Base-by-base conservation (phyloP, 2,113 vertebrate species). In the Crotophaga sulcirostris region DNA sequence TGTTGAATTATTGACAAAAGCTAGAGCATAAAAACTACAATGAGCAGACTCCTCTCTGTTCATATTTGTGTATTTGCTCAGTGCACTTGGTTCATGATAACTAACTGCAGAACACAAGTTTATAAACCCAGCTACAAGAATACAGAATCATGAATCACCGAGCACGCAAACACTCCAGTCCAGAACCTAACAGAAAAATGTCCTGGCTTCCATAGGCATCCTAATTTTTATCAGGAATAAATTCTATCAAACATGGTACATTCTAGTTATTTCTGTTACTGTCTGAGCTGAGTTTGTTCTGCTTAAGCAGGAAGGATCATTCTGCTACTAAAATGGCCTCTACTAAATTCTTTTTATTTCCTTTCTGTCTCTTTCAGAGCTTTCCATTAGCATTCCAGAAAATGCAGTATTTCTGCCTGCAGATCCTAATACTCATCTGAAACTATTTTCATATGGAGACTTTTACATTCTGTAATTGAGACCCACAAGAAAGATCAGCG, bases 401-500 rank as follows among this genome's bases (percentile, higher is more conserved):
- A 42, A 55, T 40, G 42, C 9, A 88, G 58, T 7, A 36, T 11
- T 28, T 49, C 54, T 24, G 26, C 25, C 60, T 9, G 36, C 51
- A 90, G 72, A 68, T 12, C 4, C 47, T 17, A 70, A 24, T 34
- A 52, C 10, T 26, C 55, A 24, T 4, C 36, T 2, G 45, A 11
- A 77, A 62, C 19, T 67, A 74, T 56, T 81, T 64, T 42, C n/a
- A 62, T 4, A 40, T 13, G 31, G 26, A 72, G n/a, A 78, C 12
- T 86, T 56, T 69, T 20, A 52, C 47, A 40, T 67, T 59, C 33
- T 64, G 44, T 51, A 80, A 31, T 40, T 62, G 42, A 51, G 40
- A 97, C 98, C 72, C 98, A 99, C 99, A 42, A 28, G 98, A 91
- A 85, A 99, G 96, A 51, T 96, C 95, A 86, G 98, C 98, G 13